Evolutionary conservation across 2,888 invertebrate genomes (phyloP), one percentile per base, ranked within the genome.

Genomic region (Drosophila subquinaria): DNA sequence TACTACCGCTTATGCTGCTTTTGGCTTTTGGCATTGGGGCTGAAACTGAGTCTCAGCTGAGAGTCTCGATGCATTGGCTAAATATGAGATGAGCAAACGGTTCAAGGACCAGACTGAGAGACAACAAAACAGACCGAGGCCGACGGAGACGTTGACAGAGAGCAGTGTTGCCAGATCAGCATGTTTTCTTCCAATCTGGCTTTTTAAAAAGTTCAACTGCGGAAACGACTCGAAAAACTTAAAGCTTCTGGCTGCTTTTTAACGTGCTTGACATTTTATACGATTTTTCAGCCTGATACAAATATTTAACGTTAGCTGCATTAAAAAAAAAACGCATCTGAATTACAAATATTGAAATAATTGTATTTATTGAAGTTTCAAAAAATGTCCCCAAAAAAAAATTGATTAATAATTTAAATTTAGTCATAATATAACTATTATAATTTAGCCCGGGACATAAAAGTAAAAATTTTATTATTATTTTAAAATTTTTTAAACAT

Each of bases 71-170:
- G 61, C 61, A 43, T 48, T 45, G 56, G 43, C 56, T 33, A 45
- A 23, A 48, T 30, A 20, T 27, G 38, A 50, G 45, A 40, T 60
- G 56, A 69, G 65, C 61, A 50, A 77, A 89, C 91, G 86, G 91
- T 91, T 91, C 91, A 91, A 91, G 91, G 91, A 91, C 91, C 91
- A 91, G 90, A 64, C 55, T 33, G 48, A 55, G 48, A 57, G 61
- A 45, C 67, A 63, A 53, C 69, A 51, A 76, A 76, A 76, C 73
- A 76, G 77, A 69, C 76, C 76, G 76, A 76, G 75, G 65, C 75
- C 61, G 65, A 68, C 42, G 40, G 48, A 42, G 45, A 11, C 15
- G 15, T 8, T 13, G 38, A 27, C 35, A 36, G 27, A 38, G n/a
- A 38, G 8, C 6, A 38, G 38, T 38, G 38, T n/a, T 38, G 38